Percentiles rank a stretch among this genome's conserved stretches.
Evolutionary conservation across 2,113 vertebrate genomes (phyloP).

Genomic region (Cisticola juncidis): DNA sequence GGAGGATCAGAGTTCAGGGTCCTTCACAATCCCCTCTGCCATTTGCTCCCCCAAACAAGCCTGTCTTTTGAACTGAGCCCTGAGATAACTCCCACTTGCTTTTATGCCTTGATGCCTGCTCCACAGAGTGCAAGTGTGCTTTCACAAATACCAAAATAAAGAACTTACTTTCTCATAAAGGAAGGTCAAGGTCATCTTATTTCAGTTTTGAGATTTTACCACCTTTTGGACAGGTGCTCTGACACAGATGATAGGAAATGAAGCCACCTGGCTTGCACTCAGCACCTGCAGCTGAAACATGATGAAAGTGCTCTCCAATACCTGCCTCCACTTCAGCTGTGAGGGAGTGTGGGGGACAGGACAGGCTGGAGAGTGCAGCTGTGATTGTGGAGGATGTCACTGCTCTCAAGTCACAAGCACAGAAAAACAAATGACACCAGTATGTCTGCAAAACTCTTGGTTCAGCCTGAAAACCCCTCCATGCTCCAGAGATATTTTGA

Average conservation of each 20-base stretch:
- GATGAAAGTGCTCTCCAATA: neutral
- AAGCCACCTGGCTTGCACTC: neutral
- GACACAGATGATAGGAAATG: neutral
- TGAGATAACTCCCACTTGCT: neutral
- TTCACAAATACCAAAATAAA: neutral
- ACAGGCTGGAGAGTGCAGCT: neutral
- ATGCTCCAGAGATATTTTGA: neutral
- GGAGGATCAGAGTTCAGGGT: neutral
- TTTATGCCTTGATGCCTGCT: neutral
- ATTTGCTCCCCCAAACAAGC: neutral
- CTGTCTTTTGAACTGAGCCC: neutral
- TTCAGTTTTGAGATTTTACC: neutral
- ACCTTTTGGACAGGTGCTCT: neutral
- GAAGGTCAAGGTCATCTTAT: neutral
- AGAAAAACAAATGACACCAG: neutral
- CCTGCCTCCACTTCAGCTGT: neutral
- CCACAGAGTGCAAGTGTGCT: neutral
- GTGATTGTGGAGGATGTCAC: neutral
- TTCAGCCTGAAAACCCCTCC: neutral
- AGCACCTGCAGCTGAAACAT: neutral
- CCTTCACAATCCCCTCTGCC: neutral
- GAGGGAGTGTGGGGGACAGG: accelerated
- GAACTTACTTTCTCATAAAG: neutral
- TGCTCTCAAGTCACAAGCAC: neutral
- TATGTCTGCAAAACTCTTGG: neutral